phyloP scores from a whole-genome alignment of 2,888 invertebrate species.

The Drosophila multiciliata region DNA sequence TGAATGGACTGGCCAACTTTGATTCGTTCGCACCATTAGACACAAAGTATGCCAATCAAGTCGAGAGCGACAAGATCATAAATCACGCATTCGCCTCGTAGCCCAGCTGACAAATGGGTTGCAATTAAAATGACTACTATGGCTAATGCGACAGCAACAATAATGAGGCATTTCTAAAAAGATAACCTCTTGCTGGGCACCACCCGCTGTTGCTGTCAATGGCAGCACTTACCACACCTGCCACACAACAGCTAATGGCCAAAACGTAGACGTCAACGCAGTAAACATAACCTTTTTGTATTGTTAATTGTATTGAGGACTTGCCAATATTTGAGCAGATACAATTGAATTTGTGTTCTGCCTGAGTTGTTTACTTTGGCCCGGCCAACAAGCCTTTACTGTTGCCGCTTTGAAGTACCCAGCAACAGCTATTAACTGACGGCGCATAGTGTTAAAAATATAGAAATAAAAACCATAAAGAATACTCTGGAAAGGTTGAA shows the following conservation, averaged over 20 bases:
- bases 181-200: background rate
- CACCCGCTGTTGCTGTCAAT: constrained; percentile 40
- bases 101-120: constrained; percentile 50
- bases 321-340: constrained; percentile 58
- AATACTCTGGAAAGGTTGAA: background rate
- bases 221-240: constrained; percentile 52
- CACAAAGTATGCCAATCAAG: constrained; percentile 44
- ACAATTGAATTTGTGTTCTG: constrained; percentile 64
- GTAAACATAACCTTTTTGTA: constrained; percentile 29
- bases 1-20: constrained; percentile 22
- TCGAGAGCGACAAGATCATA: constrained; percentile 30
- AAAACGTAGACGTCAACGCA: constrained; percentile 32
- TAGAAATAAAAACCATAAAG: background rate
- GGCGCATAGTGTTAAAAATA: background rate
- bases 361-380: constrained; percentile 38
- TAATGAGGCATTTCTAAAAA: constrained; percentile 8
- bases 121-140: constrained; percentile 69
- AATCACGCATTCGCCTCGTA: constrained; percentile 48
- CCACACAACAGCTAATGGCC: constrained; percentile 45
- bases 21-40: constrained; percentile 48
- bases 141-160: constrained; percentile 59
- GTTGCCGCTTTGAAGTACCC: constrained; percentile 32
- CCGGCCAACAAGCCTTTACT: constrained; percentile 32
- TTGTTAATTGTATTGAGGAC: constrained; percentile 45
- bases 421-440: constrained; percentile 37